Evolutionary conservation across 2,888 invertebrate genomes (phyloP), one percentile per base, ranked within the genome.

Genomic region (Chrysolina oricalcia): DNA sequence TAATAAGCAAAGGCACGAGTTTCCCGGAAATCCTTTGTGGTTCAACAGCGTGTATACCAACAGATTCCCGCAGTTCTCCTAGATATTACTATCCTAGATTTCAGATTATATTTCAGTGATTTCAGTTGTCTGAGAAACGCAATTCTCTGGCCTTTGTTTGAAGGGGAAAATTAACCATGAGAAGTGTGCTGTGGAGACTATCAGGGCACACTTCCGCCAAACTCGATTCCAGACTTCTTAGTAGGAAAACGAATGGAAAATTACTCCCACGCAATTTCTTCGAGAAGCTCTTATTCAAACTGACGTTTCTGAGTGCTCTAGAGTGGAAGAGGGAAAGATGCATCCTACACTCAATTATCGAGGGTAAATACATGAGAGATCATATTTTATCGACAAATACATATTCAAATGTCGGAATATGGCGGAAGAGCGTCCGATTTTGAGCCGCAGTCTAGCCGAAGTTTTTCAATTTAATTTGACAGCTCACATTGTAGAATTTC

Each of bases 21-120:
- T 50, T 17, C 15, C 69, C 69, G 64, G 64, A 73, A 68, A 73
- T 46, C 69, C 73, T 73, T 69, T 69, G 73, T 73, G 63, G 69
- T 59, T 59, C 0, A 59, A 59, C 23, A 15, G 17, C 19, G 21
- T 21, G 11, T 23, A n/a, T 43, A 41, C 48, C 23, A 56, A 46
- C 41, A 43, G 59, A 66, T 66, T 66, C 27, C 43, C 64, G 17
- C 56, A 53, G 65, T 35, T 50, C 23, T 21, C 50, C 41, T 43
- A 48, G 50, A 35, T 46, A 17, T 48, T 10, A 48, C 17, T 48
- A 67, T 67, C 67, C 35, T 67, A 21, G 67, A 48, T 27, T 59
- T n/a, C 56, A 59, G 59, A 17, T 27, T 67, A 48, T 48, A 67
- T 67, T 67, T 67, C 23, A n/a, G 46, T 50, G n/a, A 67, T 67